Evolutionary conservation across 2,113 vertebrate species (phyloP), one percentile per base, ranked within the genome.

Genomic region (Corynorhinus townsendii): DNA sequence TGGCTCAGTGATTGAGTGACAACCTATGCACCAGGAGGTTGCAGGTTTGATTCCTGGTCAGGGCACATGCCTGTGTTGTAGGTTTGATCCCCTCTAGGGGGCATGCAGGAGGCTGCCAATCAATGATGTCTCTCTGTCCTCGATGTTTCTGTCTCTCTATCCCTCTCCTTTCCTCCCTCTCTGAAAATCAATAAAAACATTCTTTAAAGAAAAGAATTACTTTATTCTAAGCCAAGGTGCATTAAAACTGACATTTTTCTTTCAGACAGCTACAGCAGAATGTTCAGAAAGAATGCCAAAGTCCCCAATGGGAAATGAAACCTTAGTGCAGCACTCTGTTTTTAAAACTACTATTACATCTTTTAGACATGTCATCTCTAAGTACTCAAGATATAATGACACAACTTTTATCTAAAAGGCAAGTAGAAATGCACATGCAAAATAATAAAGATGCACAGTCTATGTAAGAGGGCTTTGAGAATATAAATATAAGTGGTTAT

Each of bases 401-500:
- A 71, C 20, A 64, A 26, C 11, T 83, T 6, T 91, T 89, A 62
- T n/a, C 54, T 68, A 35, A 85, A 92, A 95, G 15, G 1, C 47
- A 79, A 82, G 45, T 22, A 16, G 40, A 73, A 68, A 90, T 59
- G 80, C 1, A 30, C 20, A 62, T 5, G 72, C 30, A 82, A 84
- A 93, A 82, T 77, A 94, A 85, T 75, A 81, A 90, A 97, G 81
- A 88, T 85, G 49, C 20, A 64, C 40, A 47, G 62, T 90, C 30
- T 84, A 68, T 59, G 28, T 75, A 83, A 69, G 12, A 86, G 11
- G 35, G 64, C 86, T 80, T 93, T 28, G 35, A 95, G 80, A 96
- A 87, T 95, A 94, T 93, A 84, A 82, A 22, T 86, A 56, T 72
- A 96, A 81, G 68, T 95, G 86, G 71, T 56, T 95, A 82, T 82